These are phyloP conservation scores for Acanthopagrus latus DNA, from an alignment of 2,797 vertebrate genomes.

Conservation along the genomic window DNA sequence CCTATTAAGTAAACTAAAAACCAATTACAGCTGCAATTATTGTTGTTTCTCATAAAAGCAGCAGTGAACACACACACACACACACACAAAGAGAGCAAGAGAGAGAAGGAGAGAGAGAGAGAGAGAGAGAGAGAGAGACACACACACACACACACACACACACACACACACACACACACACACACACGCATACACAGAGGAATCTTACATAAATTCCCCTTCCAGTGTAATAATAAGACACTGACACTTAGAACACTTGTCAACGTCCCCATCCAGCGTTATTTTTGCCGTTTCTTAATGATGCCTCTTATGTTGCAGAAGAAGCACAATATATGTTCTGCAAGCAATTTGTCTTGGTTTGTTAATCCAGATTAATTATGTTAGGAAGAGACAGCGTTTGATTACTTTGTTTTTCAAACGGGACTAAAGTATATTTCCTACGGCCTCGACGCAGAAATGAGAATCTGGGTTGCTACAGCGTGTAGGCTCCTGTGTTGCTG, in stretches of 20 bases:
- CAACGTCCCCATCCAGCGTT: constrained; percentile 10
- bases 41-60: constrained; percentile 37
- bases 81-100: no score
- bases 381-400: constrained; percentile 30
- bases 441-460: constrained; percentile 4
- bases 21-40: constrained; percentile 44
- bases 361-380: constrained; percentile 52
- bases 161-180: constrained; percentile 21
- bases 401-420: constrained; percentile 27
- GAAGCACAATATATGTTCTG: constrained; percentile 40
- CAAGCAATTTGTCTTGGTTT: constrained; percentile 47
- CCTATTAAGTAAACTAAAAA: constrained; percentile 34
- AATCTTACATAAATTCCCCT: constrained; percentile 17
- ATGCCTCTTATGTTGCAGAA: constrained; percentile 31
- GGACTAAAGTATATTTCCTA: constrained; percentile 12
- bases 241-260: constrained; percentile 1
- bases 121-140: no score
- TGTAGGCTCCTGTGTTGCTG: background rate
- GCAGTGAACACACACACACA: background rate
- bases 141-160: background rate
- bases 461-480: background rate
- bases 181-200: constrained; percentile 8
- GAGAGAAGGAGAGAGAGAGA: no score
- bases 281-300: constrained; percentile 55
- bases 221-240: constrained; percentile 37